A percentile compares a stretch with the other conserved stretches of the same genome.
Evolutionary conservation across 2,888 invertebrate genomes (phyloP).

Genomic region (Ennomos quercinarius): DNA sequence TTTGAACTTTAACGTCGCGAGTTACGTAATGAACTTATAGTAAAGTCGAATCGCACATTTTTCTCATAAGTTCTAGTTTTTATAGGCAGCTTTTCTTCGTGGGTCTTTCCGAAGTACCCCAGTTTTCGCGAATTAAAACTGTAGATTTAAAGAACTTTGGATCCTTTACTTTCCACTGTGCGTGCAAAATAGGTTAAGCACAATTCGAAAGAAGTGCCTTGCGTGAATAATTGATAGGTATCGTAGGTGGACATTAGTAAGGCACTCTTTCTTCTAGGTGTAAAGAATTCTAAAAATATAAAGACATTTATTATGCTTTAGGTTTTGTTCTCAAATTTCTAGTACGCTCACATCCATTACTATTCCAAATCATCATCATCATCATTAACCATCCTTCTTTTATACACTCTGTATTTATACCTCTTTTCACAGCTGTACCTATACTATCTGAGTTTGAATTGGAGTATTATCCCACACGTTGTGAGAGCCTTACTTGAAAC

Average conservation of each 20-base stretch:
- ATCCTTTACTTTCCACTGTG: not conserved
- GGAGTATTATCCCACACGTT: too few relatives aligned
- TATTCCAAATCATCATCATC: too few relatives aligned
- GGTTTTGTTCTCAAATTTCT: conserved; percentile 32
- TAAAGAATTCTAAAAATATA: conserved; percentile 6
- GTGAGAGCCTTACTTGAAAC: too few relatives aligned
- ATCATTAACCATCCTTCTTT: too few relatives aligned
- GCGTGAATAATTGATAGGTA: conserved; percentile 9
- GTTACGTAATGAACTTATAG: not conserved
- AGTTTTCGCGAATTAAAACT: conserved; percentile 10
- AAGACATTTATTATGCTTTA: conserved; percentile 18
- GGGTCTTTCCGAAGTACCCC: conserved; percentile 1
- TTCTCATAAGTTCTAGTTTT: conserved; percentile 10
- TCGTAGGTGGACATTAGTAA: conserved; percentile 11
- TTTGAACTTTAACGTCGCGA: too few relatives aligned
- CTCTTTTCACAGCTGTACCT: too few relatives aligned
- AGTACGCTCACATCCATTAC: too few relatives aligned
- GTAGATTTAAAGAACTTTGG: conserved; percentile 14
- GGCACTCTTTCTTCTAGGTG: conserved; percentile 26
- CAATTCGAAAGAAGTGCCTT: conserved; percentile 27
- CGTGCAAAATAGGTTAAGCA: conserved; percentile 13
- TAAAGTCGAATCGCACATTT: conserved; percentile 14
- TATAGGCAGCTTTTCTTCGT: conserved; percentile 19
- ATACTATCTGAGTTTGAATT: too few relatives aligned
- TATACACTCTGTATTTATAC: too few relatives aligned